Base-by-base conservation (phyloP, 2,113 vertebrate species). In the Acanthochromis polyacanthus region DNA sequence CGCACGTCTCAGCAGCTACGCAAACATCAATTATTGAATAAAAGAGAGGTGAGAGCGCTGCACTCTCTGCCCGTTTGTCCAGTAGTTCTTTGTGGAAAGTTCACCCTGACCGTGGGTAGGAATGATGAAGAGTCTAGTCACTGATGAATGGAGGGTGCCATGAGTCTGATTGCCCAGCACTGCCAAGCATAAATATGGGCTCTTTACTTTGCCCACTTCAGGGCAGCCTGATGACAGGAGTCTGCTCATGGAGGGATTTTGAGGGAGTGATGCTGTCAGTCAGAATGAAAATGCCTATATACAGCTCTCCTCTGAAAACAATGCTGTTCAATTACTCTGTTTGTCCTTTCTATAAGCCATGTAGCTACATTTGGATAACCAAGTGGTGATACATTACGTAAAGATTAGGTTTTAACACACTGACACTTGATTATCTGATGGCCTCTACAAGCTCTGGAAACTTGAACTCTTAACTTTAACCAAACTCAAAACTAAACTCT, bases 121-220 rank as follows among this genome's bases (percentile, higher is more conserved):
- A 63, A 70, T 80, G 79, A 87, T 70, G 80, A 84, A 65, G 77
- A 30, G 58, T 63, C 38, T 51, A 3, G 36, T 19, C 32, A 58
- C 60, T 91, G 89, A 91, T 83, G 86, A 83, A 90, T 88, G 77
- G 59, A 60, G 63, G 38, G 28, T 10, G 22, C 32, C 46, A 28
- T 19, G 11, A 45, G 63, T 78, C 25, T 75, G 75, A 86, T 57
- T 71, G 72, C 57, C 57, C 45, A 45, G 46, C 48, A n/a, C 63
- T 77, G 71, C 59, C 63, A 50, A 66, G 70, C 67, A 89, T 86
- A 71, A 88, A 88, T 85, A 84, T 55, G 0, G 17, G 40, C 66
- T 61, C 58, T 68, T 36, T 68, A 55, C 23, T 82, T 79, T 69
- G 80, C 10, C 63, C 63, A 46, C 75, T 50, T 59, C 20, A 67